These are phyloP conservation scores for Caradrina kadenii DNA, from an alignment of 2,888 invertebrate species.

Conservation along the genomic window DNA sequence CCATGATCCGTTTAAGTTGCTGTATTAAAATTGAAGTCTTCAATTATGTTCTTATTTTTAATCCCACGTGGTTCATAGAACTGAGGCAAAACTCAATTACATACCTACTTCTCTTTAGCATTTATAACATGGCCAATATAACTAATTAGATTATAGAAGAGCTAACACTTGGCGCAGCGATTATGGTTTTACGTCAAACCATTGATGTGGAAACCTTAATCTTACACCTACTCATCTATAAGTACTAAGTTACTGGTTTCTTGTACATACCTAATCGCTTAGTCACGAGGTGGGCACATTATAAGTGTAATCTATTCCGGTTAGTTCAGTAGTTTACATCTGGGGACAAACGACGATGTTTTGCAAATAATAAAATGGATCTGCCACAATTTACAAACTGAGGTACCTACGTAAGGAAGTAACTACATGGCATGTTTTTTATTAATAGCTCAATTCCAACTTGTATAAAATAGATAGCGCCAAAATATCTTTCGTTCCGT, in stretches of 20 bases:
- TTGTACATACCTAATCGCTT: constrained; percentile 12
- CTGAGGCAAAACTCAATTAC: too few relatives aligned
- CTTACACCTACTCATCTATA: neutral
- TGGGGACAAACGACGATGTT: neutral
- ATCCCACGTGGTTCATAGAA: too few relatives aligned
- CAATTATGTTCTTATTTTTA: neutral
- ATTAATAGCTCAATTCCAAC: too few relatives aligned
- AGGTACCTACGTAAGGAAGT: too few relatives aligned
- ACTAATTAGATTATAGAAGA: constrained; percentile 16
- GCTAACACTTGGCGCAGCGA: neutral
- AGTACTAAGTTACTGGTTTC: neutral
- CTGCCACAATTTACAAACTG: too few relatives aligned
- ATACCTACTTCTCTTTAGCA: too few relatives aligned
- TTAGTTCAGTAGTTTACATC: constrained; percentile 7
- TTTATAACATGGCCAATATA: neutral
- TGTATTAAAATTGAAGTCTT: neutral
- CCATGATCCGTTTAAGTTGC: too few relatives aligned
- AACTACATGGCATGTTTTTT: too few relatives aligned
- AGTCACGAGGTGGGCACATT: constrained; percentile 21
- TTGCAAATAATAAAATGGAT: neutral
- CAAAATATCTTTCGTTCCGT: neutral
- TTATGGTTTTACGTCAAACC: constrained; percentile 20
- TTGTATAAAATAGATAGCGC: too few relatives aligned
- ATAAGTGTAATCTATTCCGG: constrained; percentile 31
- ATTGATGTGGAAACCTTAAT: constrained; percentile 29